Base-by-base conservation (phyloP, 2,797 vertebrate genomes). In the Crocidura indochinensis region DNA sequence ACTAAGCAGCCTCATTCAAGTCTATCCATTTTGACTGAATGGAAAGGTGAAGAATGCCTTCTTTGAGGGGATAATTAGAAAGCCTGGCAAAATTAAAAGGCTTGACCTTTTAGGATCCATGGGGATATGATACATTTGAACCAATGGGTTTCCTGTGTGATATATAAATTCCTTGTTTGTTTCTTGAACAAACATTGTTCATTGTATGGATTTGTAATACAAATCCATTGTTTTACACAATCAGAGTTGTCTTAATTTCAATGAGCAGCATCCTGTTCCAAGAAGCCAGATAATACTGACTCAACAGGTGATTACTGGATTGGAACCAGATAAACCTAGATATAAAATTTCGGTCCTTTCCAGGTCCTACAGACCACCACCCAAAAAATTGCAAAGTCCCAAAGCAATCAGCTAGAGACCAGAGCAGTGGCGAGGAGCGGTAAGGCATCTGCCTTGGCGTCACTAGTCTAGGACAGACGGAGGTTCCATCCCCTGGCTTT, bases 111-210 rank as follows among this genome's bases (percentile, higher is more conserved):
- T 49, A 6, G 49, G 31, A n/a, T 72, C 88, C 51, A 10, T 19
- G 26, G 84, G 38, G 26, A 67, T 3, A 2, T 81, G 27, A 64
- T n/a, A 80, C 69, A 84, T 64, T 74, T 49, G 75, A 80, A 12
- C 29, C 64, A 90, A 72, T 15, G 65, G 38, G 31, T 27, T 80
- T 74, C 74, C 44, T 15, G 10, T 8, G 24, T 8, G 12, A 10
- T 56, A 74, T 84, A 80, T 78, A 51, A 64, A 60, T 29, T 77
- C 10, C 51, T 76, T 88, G 27, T 22, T 86, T 19, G 1, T 56
- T 89, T 93, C 79, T 84, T 20, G 85, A 96, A 27, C 9, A 56
- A 56, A 56, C 9, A 56, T 92, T n/a, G n/a, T n/a, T n/a, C n/a
- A n/a, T n/a, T n/a, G n/a, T n/a, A n/a, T n/a, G n/a, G n/a, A n/a